phyloP scores from a whole-genome alignment of 2,797 vertebrate genomes.

The Yasuhikotakia modesta region DNA sequence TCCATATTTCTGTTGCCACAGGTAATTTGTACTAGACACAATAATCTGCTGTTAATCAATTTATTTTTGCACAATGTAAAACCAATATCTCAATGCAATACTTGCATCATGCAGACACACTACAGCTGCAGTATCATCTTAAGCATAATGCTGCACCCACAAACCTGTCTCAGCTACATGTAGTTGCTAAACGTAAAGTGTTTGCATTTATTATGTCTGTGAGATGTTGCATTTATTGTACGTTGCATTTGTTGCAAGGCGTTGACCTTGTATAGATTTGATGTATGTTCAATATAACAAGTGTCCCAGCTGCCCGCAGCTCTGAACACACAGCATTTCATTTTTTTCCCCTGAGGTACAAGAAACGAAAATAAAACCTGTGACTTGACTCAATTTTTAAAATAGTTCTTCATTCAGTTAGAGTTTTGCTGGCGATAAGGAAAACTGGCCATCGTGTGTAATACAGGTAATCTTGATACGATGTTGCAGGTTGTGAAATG shows the following conservation, averaged over 20 bases:
- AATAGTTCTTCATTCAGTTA: constrained; percentile 1
- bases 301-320: neutral
- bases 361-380: neutral
- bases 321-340: neutral
- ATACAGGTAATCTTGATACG: constrained; percentile 22
- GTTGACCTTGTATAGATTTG: constrained; percentile 13
- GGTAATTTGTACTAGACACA: neutral
- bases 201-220: constrained; percentile 10
- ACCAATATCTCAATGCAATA: neutral
- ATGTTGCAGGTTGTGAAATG: constrained; percentile 8
- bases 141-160: constrained; percentile 7
- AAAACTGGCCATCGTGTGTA: neutral
- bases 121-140: neutral
- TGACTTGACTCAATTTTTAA: neutral
- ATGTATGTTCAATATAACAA: neutral
- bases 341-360: neutral
- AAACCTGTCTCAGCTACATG: constrained; percentile 13
- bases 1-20: neutral
- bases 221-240: constrained; percentile 5
- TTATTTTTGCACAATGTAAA: constrained; percentile 18
- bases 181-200: constrained; percentile 7
- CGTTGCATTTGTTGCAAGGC: too few relatives aligned
- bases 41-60: neutral
- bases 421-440: neutral
- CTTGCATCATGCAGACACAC: neutral